Conservation (phyloP, 1,140 invertebrate species). For the Meloidogyne floridensis region DNA sequence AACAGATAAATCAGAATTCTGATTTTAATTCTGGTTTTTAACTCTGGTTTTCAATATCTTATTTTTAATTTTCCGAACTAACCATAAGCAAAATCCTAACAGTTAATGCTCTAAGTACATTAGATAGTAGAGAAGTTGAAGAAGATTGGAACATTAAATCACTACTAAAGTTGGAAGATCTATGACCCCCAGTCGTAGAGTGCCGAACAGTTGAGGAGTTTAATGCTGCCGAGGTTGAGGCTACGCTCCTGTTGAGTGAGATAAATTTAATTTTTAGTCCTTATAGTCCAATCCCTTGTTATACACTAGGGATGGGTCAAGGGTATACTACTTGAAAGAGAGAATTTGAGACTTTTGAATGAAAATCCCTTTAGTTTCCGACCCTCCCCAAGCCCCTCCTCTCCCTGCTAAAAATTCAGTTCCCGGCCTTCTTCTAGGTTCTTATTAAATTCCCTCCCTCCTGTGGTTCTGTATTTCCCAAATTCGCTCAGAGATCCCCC, state of each 20-base stretch:
- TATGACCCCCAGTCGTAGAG: slow-evolving; percentile 5
- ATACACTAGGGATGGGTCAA: too few species aligned
- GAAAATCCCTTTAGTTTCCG: too few species aligned
- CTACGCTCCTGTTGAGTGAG: not conserved
- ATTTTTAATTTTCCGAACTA: not conserved
- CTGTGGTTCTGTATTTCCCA: too few species aligned
- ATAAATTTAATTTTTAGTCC: not conserved
- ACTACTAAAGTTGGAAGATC: not conserved
- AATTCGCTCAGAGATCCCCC: too few species aligned
- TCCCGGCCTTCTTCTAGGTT: too few species aligned
- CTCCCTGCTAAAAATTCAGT: too few species aligned
- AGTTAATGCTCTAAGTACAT: slow-evolving; percentile 56
- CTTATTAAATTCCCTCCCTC: too few species aligned
- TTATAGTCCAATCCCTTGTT: too few species aligned
- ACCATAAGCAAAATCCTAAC: slow-evolving; percentile 45
- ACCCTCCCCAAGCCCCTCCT: too few species aligned
- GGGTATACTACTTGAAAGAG: too few species aligned
- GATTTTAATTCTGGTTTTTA: not conserved
- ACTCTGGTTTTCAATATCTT: too few species aligned
- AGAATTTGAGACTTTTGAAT: too few species aligned
- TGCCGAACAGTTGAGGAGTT: slow-evolving; percentile 16
- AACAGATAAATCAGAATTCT: not conserved
- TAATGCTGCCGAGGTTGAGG: not conserved
- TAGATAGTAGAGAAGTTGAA: slow-evolving; percentile 37
- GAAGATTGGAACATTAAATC: not conserved